Evolutionary conservation across 2,888 invertebrate species (phyloP), one percentile per base, ranked within the genome.

Genomic region (Mesoligia furuncula): DNA sequence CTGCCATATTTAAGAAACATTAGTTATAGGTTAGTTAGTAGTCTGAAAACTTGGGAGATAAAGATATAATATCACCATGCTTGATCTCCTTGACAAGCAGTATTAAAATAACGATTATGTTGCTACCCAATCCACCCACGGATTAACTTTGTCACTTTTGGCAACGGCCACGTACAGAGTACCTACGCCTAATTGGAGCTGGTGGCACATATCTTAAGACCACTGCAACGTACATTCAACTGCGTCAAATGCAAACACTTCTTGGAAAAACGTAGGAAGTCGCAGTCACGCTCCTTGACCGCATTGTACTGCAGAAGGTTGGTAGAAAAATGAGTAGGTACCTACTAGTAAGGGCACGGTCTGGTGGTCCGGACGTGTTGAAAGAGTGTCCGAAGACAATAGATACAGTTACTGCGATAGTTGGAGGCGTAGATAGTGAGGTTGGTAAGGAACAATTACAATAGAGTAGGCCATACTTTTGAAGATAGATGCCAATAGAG

Each of bases 271-370:
- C 61, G 73, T 86, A 64, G 75, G 68, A 65, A 77, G 75, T 54
- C 6, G 51, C n/a, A 48, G 73, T 76, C 64, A 80, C 75, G 62
- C 69, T 77, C 73, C 73, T 79, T 80, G 80, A 72, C 73, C 77
- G 74, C 77, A 67, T 80, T 85, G 77, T 86, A 62, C 36, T 61
- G 15, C 54, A 77, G n/a, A 77, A 68, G 78, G 76, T 27, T 67
- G 39, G 79, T 70, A 39, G 66, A 77, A 79, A 80, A 84, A 82
- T 67, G 66, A 39, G 57, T 42, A 73, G 69, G 61, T 39, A 36
- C n/a, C n/a, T n/a, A n/a, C 51, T 57, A 15, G 31, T 73, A 67
- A 79, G 75, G 69, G 54, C 59, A 75, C 76, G 76, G 75, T 77
- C 79, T 79, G 83, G 54, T 85, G 65, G 20, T 31, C 68, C 39